These are phyloP conservation scores for Isichthys henryi DNA, from an alignment of 2,113 vertebrate species.

Conservation along the genomic window DNA sequence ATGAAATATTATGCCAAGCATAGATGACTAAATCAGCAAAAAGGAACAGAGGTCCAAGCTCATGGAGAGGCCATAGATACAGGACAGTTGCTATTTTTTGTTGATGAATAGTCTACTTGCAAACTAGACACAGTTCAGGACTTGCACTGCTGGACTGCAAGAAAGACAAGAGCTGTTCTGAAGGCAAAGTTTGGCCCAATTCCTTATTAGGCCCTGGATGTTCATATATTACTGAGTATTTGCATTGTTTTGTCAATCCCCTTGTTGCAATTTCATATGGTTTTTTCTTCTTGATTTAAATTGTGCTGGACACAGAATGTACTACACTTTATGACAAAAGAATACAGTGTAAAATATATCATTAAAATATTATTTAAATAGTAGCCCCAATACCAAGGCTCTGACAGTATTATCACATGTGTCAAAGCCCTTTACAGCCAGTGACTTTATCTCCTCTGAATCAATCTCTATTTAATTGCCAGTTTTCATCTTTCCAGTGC, in stretches of 20 bases:
- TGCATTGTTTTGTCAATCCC: not conserved
- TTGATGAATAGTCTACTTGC: not conserved
- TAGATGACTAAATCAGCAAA: not conserved
- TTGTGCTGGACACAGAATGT: not conserved
- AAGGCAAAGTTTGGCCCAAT: not conserved
- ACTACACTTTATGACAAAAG: not conserved
- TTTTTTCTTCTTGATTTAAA: not conserved
- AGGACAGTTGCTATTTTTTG: not conserved
- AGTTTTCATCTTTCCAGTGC: constrained; percentile 23
- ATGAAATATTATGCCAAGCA: not conserved
- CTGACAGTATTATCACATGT: constrained; percentile 8
- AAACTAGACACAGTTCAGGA: not conserved
- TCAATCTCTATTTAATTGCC: constrained; percentile 43
- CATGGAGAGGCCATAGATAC: not conserved
- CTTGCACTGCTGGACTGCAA: not conserved
- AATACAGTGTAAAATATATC: not conserved
- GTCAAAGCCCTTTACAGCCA: not conserved
- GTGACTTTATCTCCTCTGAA: not conserved
- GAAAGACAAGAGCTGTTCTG: not conserved
- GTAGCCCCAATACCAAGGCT: not conserved
- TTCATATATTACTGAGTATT: not conserved
- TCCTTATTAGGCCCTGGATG: not conserved
- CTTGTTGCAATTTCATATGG: not conserved
- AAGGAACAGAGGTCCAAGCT: not conserved
- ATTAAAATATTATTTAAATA: not conserved